Percentiles rank a stretch among this genome's conserved stretches.
phyloP scores from a whole-genome alignment of 2,888 invertebrate species.

The Stomorhina lunata region DNA sequence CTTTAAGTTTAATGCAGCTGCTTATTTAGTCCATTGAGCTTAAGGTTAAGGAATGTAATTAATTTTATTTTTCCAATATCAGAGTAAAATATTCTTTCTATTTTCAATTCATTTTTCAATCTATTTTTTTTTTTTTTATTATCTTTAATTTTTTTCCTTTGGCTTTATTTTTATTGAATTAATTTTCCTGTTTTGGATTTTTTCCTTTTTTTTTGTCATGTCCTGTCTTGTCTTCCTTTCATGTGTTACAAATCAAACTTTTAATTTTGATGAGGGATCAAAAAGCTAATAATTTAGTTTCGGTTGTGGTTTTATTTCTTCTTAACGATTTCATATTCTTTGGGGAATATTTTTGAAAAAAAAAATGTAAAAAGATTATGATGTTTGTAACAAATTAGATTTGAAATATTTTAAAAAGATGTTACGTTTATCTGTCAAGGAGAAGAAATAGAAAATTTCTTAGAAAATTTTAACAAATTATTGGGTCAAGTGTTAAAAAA shows the following conservation, averaged over 20 bases:
- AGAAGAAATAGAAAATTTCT: too few relatives aligned
- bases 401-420: background rate
- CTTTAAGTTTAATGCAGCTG: constrained; percentile 63
- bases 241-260: constrained; percentile 45
- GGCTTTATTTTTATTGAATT: constrained; percentile 20
- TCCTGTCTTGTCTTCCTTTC: background rate
- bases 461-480: too few relatives aligned
- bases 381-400: background rate
- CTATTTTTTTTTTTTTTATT: background rate
- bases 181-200: constrained; percentile 6
- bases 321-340: background rate
- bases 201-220: background rate
- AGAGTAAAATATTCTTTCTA: constrained; percentile 54
- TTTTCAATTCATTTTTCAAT: background rate
- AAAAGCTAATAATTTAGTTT: constrained; percentile 23
- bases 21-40: constrained; percentile 64
- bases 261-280: constrained; percentile 40
- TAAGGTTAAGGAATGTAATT: constrained; percentile 67
- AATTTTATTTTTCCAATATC: constrained; percentile 66
- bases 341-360: background rate
- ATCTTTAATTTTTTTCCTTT: constrained; percentile 12
- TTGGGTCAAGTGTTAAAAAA: too few relatives aligned
- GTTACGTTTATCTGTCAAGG: too few relatives aligned
- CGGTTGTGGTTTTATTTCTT: background rate
- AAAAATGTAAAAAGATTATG: background rate